Conservation (phyloP, 2,888 invertebrate genomes). For the Himalopsyche tibetana region DNA sequence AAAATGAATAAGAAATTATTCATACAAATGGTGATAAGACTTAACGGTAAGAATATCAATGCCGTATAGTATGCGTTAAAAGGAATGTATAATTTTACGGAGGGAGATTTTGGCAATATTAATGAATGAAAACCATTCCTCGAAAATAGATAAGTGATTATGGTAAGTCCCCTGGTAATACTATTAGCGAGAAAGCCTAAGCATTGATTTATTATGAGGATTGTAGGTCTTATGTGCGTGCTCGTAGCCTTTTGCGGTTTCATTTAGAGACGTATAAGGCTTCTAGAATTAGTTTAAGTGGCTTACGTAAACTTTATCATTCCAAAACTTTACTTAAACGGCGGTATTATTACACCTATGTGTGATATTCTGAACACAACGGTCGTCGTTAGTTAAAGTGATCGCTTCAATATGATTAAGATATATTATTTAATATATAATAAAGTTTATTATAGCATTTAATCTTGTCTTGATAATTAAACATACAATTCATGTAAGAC, state of each 20-base stretch:
- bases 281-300: constrained; percentile 23
- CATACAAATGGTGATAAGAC: too few relatives aligned
- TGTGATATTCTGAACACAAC: not conserved
- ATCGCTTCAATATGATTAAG: not conserved
- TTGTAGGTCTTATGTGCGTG: constrained; percentile 9
- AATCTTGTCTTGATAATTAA: too few relatives aligned
- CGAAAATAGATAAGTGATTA: constrained; percentile 20
- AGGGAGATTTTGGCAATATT: not conserved
- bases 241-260: constrained; percentile 25
- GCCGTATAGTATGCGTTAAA: too few relatives aligned
- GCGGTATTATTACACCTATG: not conserved
- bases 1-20: too few relatives aligned
- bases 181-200: constrained; percentile 17
- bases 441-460: too few relatives aligned
- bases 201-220: constrained; percentile 19
- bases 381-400: not conserved
- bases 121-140: constrained; percentile 17
- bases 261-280: constrained; percentile 15
- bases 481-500: too few relatives aligned
- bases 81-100: too few relatives aligned
- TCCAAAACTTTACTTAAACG: constrained; percentile 16
- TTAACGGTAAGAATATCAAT: too few relatives aligned
- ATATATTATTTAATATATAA: not conserved
- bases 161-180: not conserved
- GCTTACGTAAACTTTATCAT: constrained; percentile 21